These are phyloP conservation scores for Chloroceryle amazona DNA, from an alignment of 2,797 vertebrate genomes.

Conservation along the genomic window DNA sequence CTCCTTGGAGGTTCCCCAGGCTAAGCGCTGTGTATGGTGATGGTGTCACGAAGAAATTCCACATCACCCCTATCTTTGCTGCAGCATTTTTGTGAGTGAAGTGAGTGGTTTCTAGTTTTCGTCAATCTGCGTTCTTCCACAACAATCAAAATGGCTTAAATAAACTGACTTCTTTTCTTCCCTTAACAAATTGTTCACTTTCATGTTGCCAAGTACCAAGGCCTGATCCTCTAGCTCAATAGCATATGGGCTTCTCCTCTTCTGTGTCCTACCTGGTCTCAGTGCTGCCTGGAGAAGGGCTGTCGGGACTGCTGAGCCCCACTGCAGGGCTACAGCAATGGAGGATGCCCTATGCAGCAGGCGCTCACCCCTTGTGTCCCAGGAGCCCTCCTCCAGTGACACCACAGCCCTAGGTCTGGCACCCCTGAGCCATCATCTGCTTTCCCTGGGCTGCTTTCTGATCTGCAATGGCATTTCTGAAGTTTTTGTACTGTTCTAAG, in stretches of 20 bases:
- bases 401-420: no score
- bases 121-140: neutral
- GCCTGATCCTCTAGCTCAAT: neutral
- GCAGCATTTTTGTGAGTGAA: neutral
- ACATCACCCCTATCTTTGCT: neutral
- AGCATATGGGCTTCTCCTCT: neutral
- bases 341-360: neutral
- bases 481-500: neutral
- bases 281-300: neutral
- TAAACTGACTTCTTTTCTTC: neutral
- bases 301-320: neutral
- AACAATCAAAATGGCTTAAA: neutral
- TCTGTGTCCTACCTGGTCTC: neutral
- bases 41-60: neutral
- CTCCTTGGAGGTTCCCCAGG: neutral
- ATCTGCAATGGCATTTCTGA: neutral
- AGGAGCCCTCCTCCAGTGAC: neutral
- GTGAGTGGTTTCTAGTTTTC: neutral
- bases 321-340: no score
- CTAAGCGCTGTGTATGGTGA: neutral
- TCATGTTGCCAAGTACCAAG: neutral
- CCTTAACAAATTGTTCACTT: neutral
- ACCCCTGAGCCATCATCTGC: neutral
- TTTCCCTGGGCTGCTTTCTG: neutral
- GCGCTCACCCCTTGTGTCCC: fast-evolving